A percentile compares a stretch with the other conserved stretches of the same genome.
phyloP scores from a whole-genome alignment of 2,797 vertebrate species.

The Chromis chromis region DNA sequence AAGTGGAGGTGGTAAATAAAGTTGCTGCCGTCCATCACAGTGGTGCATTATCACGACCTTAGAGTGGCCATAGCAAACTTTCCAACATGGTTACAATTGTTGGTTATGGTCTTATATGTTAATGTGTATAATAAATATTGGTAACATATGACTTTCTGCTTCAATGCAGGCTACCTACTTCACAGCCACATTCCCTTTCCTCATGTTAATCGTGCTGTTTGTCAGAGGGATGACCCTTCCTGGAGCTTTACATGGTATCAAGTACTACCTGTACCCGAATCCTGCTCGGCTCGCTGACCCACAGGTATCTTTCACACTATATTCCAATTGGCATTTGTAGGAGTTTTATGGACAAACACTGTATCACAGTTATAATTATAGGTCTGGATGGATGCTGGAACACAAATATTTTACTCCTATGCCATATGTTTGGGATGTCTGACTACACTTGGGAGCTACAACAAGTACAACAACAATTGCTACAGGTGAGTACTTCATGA shows the following conservation, averaged over 20 bases:
- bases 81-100: too few species aligned
- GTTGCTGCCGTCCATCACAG: not conserved
- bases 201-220: constrained; percentile 90
- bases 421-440: constrained; percentile 81
- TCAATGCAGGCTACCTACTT: constrained; percentile 86
- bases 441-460: constrained; percentile 83
- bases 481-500: constrained; percentile 70
- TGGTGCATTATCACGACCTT: not conserved
- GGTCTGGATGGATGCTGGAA: constrained; percentile 86
- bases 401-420: constrained; percentile 84
- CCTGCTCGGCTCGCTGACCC: constrained; percentile 89
- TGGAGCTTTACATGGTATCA: constrained; percentile 89
- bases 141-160: not conserved
- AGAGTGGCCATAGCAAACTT: not conserved
- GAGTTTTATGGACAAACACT: not conserved
- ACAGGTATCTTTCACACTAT: constrained; percentile 83
- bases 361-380: constrained; percentile 30
- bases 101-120: too few species aligned
- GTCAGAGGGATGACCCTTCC: constrained; percentile 91
- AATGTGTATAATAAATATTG: too few species aligned
- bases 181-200: constrained; percentile 92
- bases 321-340: not conserved
- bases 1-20: too few species aligned
- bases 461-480: constrained; percentile 85
- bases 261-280: constrained; percentile 93